A percentile compares a stretch with the other conserved stretches of the same genome.
Evolutionary conservation across 2,888 invertebrate species (phyloP).

Genomic region (Hirudinaria manillensis): DNA sequence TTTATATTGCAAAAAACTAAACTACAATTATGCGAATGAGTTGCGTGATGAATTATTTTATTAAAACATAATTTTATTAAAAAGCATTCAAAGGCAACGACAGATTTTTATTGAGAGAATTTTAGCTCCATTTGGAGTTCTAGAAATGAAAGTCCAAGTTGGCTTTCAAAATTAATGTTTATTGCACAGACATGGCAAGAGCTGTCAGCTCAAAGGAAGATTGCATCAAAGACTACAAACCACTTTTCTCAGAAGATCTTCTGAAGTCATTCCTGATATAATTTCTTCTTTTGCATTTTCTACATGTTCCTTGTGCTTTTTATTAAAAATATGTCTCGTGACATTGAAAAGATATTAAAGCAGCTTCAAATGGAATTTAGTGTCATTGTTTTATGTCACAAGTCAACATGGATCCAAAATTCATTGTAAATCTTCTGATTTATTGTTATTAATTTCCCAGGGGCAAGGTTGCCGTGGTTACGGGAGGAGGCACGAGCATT

Average conservation of each 20-base stretch:
- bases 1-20: too few species aligned
- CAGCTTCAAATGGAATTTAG: neutral
- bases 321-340: too few species aligned
- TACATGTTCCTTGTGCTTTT: neutral
- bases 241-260: conserved; percentile 23
- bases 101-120: too few species aligned
- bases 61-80: too few species aligned
- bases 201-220: conserved; percentile 10
- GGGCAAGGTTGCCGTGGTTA: conserved; percentile 50
- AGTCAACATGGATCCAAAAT: too few species aligned
- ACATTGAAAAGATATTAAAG: too few species aligned
- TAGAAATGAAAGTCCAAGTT: too few species aligned
- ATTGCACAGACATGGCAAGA: neutral
- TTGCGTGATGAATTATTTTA: too few species aligned
- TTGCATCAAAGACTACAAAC: conserved; percentile 25
- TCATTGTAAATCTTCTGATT: neutral
- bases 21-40: too few species aligned
- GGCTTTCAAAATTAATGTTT: too few species aligned
- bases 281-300: neutral
- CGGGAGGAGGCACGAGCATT: conserved; percentile 53
- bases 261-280: conserved; percentile 24
- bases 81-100: too few species aligned
- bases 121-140: too few species aligned
- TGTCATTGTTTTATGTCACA: conserved; percentile 33
- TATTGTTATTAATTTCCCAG: conserved; percentile 39